These are phyloP conservation scores for Melanchra persicariae DNA, from an alignment of 2,888 invertebrate species.

Conservation along the genomic window DNA sequence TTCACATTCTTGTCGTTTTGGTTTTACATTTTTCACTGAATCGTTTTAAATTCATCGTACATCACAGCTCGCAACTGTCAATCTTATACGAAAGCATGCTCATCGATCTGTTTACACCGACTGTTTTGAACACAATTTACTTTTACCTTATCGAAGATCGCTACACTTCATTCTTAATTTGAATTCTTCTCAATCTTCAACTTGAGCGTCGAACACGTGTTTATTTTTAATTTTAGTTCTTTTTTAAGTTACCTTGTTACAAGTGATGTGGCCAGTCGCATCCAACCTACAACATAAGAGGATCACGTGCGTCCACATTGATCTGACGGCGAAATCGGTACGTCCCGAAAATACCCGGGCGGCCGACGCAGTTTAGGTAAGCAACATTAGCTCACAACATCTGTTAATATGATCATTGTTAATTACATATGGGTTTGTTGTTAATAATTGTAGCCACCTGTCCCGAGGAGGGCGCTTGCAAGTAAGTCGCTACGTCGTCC, in stretches of 20 bases:
- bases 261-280: slow-evolving; percentile 66
- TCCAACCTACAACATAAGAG: slow-evolving; percentile 72
- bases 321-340: slow-evolving; percentile 80
- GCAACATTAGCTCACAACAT: slow-evolving; percentile 90
- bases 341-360: slow-evolving; percentile 90
- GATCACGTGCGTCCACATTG: slow-evolving; percentile 83
- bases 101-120: slow-evolving; percentile 88
- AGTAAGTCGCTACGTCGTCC: slow-evolving; percentile 98
- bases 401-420: slow-evolving; percentile 91
- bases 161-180: slow-evolving; percentile 54
- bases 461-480: slow-evolving; percentile 98
- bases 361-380: slow-evolving; percentile 87
- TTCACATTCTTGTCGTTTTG: slow-evolving; percentile 19
- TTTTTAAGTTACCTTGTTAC: slow-evolving; percentile 67
- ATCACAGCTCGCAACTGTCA: slow-evolving; percentile 60
- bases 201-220: slow-evolving; percentile 62
- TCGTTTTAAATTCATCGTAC: slow-evolving; percentile 41
- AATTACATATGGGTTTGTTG: slow-evolving; percentile 91
- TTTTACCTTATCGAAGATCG: slow-evolving; percentile 62
- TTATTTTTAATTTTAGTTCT: slow-evolving; percentile 44
- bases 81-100: slow-evolving; percentile 69
- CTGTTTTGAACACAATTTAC: slow-evolving; percentile 78
- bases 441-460: slow-evolving; percentile 94
- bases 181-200: slow-evolving; percentile 47
- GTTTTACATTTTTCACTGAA: slow-evolving; percentile 40